Evolutionary conservation across 2,797 vertebrate genomes (phyloP), one percentile per base, ranked within the genome.

Genomic region (Steatocranus sp.): DNA sequence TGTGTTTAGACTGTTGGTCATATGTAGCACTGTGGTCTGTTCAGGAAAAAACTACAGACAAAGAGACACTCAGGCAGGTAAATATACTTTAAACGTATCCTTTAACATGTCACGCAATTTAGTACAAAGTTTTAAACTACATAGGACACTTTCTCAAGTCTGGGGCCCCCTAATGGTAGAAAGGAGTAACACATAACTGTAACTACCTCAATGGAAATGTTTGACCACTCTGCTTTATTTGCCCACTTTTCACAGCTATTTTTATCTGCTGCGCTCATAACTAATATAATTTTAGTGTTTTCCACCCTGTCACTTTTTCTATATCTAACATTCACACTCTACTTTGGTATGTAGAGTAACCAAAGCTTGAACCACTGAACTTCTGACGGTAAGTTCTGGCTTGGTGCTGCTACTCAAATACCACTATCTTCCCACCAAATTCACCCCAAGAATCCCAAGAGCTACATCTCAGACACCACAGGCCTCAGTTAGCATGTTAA

Each of bases 1-100:
- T 92, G 82, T 93, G 93, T 91, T 95, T 93, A 93, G 87, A 75
- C 81, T 87, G 89, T 92, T 93, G 87, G 84, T 93, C 88, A 90
- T 91, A 88, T 82, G 87, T 90, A 81, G 79, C 79, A 34, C 85
- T 80, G 63, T 34, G 85, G 54, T 84, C 68, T 79, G 3, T 41
- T 63, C 20, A 80, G 76, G 32, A 66, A 66, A 66, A 58, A 63
- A 23, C 11, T 48, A 81, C 56, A 79, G 53, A 81, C 83, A 87
- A 38, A 86, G 51, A 88, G 68, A 85, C 68, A 14, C 34, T 82
- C 75, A 78, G 49, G 82, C 78, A 90, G 91, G 90, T 92, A 94
- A 83, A 86, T 86, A 76, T 48, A 87, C 77, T 82, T 86, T 77
- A 85, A 87, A 83, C 63, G 83, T 76, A 73, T 85, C 76, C 77